Evolutionary conservation across 1,140 invertebrate genomes (phyloP), one percentile per base, ranked within the genome.

Genomic region (Formica exsecta): DNA sequence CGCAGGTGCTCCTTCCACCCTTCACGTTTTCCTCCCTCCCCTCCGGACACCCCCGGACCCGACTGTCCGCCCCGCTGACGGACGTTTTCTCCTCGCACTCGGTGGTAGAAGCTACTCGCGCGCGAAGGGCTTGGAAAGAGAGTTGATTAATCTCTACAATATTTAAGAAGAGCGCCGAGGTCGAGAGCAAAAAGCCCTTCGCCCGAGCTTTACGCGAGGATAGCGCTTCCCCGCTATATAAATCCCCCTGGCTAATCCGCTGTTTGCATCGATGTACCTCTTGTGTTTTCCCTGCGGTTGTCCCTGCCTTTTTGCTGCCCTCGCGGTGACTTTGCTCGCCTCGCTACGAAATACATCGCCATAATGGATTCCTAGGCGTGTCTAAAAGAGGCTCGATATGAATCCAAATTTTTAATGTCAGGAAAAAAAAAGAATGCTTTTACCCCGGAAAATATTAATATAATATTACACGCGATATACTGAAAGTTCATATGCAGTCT

Each of bases 101-200:
- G 71, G 71, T 62, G 83, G 54, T 73, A 36, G 25, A n/a, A 86
- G 32, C 19, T 41, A 62, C 68, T 61, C 59, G 74, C 77, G 54
- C 59, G 73, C 66, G 48, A 74, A 87, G 64, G 66, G 41, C 36
- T 57, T 19, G 48, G 62, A 22, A 44, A 54, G 86, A 92, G 83
- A 92, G 87, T 92, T 92, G 93, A 93, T 93, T 93, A 93, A 93
- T 92, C 87, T 89, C 85, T 93, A 87, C 89, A 89, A 93, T 93
- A 93, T 93, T 93, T 91, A 92, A 92, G 88, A 89, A 92, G 48
- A 48, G 85, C 76, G 48, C 29, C 68, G 38, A 77, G 57, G 65
- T 66, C 74, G 25, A 66, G 29, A 74, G 64, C 44, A 86, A 88
- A 88, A 91, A 92, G 65, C 74, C 59, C 75, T 76, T 48, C 73